These are phyloP conservation scores for Jordanella pulchra DNA, from an alignment of 2,797 vertebrate genomes.

Conservation along the genomic window DNA sequence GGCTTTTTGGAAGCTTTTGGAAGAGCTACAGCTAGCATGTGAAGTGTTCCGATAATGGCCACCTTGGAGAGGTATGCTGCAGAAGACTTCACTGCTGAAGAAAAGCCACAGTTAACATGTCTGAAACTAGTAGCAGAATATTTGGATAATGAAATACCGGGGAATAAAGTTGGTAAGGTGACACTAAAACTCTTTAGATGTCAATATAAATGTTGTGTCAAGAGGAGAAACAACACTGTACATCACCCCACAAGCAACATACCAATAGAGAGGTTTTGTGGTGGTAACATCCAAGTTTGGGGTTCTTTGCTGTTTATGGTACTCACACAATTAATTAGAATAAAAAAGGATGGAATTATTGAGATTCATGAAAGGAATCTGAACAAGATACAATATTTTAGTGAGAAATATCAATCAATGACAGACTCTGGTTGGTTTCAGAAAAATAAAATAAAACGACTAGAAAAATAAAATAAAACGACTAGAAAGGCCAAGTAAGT, in stretches of 20 bases:
- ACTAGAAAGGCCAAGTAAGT: neutral
- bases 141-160: neutral
- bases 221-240: neutral
- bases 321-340: neutral
- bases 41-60: neutral
- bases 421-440: neutral
- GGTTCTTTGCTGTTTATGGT: neutral
- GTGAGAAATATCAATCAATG: neutral
- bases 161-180: neutral
- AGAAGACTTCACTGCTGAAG: neutral
- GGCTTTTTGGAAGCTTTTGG: neutral
- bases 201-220: neutral
- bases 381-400: neutral
- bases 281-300: neutral
- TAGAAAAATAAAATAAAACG: neutral
- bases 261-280: neutral
- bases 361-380: neutral
- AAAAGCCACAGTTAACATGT: neutral
- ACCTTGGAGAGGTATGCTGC: neutral
- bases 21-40: neutral
- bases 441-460: neutral
- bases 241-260: neutral
- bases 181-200: neutral
- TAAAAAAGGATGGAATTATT: neutral
- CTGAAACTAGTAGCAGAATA: neutral